phyloP scores from a whole-genome alignment of 2,888 invertebrate species.

The Hermaeophaga mercurialis region DNA sequence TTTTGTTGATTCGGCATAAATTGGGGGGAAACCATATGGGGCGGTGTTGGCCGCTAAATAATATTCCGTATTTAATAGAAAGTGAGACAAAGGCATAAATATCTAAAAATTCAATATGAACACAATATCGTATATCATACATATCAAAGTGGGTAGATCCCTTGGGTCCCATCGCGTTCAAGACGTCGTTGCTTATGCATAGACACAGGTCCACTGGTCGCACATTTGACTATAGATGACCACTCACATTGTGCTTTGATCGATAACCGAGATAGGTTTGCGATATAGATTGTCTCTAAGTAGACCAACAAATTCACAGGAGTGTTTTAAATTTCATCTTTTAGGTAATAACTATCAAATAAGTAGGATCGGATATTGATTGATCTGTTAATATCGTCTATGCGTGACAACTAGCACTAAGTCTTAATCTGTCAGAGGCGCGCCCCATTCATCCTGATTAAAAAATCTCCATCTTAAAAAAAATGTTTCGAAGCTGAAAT shows the following conservation, averaged over 20 bases:
- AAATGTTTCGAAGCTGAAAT: constrained; percentile 51
- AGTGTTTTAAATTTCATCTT: too few relatives aligned
- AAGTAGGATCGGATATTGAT: constrained; percentile 45
- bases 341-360: too few relatives aligned
- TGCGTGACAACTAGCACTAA: constrained; percentile 56
- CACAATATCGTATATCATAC: constrained; percentile 57
- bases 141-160: constrained; percentile 56
- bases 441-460: constrained; percentile 57
- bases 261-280: constrained; percentile 6
- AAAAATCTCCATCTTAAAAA: constrained; percentile 56
- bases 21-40: too few relatives aligned
- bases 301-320: too few relatives aligned
- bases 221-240: constrained; percentile 60
- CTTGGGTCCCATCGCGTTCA: constrained; percentile 52
- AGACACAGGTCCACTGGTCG: constrained; percentile 55
- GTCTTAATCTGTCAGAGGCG: constrained; percentile 53
- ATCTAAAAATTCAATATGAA: constrained; percentile 54
- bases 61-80: constrained; percentile 12
- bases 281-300: too few relatives aligned
- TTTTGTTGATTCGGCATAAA: too few relatives aligned
- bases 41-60: too few relatives aligned
- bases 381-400: constrained; percentile 46
- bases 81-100: constrained; percentile 47
- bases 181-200: constrained; percentile 55
- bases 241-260: constrained; percentile 51